Evolutionary conservation across 2,113 vertebrate genomes (phyloP), one percentile per base, ranked within the genome.

Genomic region (Micronisus gabar): DNA sequence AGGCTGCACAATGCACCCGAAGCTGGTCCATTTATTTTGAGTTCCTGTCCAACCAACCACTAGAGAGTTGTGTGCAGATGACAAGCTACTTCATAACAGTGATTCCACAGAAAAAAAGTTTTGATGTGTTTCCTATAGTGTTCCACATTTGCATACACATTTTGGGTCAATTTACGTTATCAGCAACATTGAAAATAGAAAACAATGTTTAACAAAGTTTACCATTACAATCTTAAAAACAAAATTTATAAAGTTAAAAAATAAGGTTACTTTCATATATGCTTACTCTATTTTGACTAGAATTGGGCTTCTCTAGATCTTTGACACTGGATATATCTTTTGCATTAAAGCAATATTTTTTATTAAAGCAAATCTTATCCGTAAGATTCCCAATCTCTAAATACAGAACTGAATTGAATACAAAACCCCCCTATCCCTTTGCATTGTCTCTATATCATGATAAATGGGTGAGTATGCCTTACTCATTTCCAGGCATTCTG

Each of bases 391-490:
- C 6, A 32, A 1, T 71, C 6, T 86, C 7, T 75, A 63, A 67
- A 34, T 38, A 58, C 9, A 48, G 34, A 80, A 26, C 11, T 43
- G 30, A 86, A 75, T 27, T 15, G 13, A 86, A 75, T 23, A 80
- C 0, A 0, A 58, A 83, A 62, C 16, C 0, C 2, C 2, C 4
- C 9, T 50, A 2, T 23, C 4, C 8, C 14, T 73, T 86, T 71
- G 30, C 25, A 63, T 9, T 25, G 14, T 41, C 29, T 68, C 14
- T 34, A 3, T 62, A n/a, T 58, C 29, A 66, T 40, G 10, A n/a
- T 29, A 75, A 82, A 62, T 11, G 21, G 3, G 4, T 56, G 15
- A 67, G 2, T n/a, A 29, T 47, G 8, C 22, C 12, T 59, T 55
- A 36, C 16, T 45, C 12, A 18, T 63, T 84, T 76, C 9, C 11